Conservation (phyloP, 37 sponge, comb jelly and placozoan genomes). For the Aphrocallistes beatrix region DNA sequence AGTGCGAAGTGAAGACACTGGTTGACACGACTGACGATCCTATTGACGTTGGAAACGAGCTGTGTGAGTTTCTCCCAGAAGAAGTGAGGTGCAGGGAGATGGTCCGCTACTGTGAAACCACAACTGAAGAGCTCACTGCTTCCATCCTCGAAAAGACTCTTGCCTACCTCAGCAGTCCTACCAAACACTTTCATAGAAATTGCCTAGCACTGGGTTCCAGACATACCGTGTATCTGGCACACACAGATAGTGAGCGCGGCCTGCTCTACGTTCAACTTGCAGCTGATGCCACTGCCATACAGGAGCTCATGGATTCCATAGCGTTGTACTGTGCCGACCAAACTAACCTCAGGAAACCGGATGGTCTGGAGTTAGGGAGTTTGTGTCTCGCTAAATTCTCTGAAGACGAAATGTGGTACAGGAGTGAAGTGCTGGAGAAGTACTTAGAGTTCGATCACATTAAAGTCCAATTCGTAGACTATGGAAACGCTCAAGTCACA, state of each 20-base stretch:
- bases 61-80: background rate
- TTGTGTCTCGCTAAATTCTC: constrained; percentile 29
- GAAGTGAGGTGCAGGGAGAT: background rate
- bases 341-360: background rate
- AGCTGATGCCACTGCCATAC: background rate
- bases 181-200: background rate
- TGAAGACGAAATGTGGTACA: constrained; percentile 34
- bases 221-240: background rate
- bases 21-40: background rate
- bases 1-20: background rate
- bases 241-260: background rate
- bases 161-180: background rate
- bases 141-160: background rate
- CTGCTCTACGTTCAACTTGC: constrained; percentile 44
- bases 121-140: background rate
- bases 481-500: constrained; percentile 40
- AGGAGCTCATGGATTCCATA: constrained; percentile 6
- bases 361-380: constrained; percentile 25
- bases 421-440: constrained; percentile 28
- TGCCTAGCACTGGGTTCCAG: background rate
- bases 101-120: background rate
- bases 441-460: constrained; percentile 21
- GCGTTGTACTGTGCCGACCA: background rate
- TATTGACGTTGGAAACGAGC: background rate
- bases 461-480: constrained; percentile 52